Base-by-base conservation (phyloP, 2,888 invertebrate genomes). In the Cephus pygmeus region DNA sequence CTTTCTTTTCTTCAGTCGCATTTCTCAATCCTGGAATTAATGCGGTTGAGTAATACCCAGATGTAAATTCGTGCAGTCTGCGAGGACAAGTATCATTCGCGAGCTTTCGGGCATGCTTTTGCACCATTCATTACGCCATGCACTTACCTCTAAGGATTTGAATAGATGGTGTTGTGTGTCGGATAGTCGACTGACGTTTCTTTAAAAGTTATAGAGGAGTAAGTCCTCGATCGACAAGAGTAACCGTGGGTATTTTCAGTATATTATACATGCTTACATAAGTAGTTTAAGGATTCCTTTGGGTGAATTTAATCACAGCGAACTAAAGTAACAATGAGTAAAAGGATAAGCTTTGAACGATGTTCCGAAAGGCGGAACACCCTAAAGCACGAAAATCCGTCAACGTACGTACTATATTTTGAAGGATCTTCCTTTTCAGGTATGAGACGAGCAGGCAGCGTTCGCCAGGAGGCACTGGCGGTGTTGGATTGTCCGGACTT, bases 361-460 rank as follows among this genome's bases (percentile, higher is more conserved):
- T 15, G 15, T 15, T 23, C 15, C 15, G 4, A 36, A 36, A 36
- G 12, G 36, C 12, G 12, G 12, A 36, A 12, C 36, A 36, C 15
- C 1, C 15, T 23, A 23, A 23, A 56, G 23, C 56, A 56, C 1
- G 56, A 23, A 23, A 56, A 4, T 6, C 23, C 9, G 56, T 56
- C 4, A 56, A 23, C 9, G 56, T 56, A 23, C 23, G 23, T 56
- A 56, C 23, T 56, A 56, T 23, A 56, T 23, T 23, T 56, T 56
- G 15, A 56, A 56, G 56, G 23, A 56, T 56, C 4, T 15, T 56
- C 9, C 31, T 23, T 90, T 90, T n/a, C 85, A 91, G 91, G 91
- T 91, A 91, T 91, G 91, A 91, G 85, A 90, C 91, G 87, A 91
- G 89, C 81, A 90, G 91, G 86, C 91, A 91, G 83, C 89, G 90